phyloP scores from a whole-genome alignment of 2,113 vertebrate species.

The Oreochromis niloticus region DNA sequence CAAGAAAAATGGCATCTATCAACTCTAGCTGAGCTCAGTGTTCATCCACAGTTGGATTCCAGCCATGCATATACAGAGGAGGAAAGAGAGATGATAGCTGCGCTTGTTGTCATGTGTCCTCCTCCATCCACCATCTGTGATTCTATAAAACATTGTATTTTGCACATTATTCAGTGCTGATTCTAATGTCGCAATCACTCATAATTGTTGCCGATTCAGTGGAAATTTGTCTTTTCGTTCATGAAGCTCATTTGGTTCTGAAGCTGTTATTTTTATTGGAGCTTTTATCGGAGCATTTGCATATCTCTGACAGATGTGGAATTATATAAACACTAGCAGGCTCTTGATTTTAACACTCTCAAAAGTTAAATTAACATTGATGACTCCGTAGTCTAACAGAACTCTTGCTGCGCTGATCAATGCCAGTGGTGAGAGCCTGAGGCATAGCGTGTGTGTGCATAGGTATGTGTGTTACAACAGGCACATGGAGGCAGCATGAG shows the following conservation, averaged over 20 bases:
- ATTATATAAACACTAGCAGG: not conserved
- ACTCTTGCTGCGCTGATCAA: constrained; percentile 13
- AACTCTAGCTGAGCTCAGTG: constrained; percentile 39
- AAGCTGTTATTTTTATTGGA: not conserved
- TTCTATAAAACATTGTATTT: not conserved
- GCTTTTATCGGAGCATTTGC: not conserved
- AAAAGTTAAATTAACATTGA: constrained; percentile 30
- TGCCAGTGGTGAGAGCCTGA: not conserved
- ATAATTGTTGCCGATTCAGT: not conserved
- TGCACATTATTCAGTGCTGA: not conserved
- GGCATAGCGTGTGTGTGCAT: not conserved
- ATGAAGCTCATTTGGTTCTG: not conserved
- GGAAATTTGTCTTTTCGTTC: not conserved
- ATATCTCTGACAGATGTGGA: not conserved
- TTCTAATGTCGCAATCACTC: not conserved
- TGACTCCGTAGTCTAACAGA: not conserved
- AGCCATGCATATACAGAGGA: constrained; percentile 31
- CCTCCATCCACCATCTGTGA: not conserved
- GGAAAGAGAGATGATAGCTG: not conserved
- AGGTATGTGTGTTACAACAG: not conserved
- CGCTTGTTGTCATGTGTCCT: not conserved
- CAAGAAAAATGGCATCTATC: constrained; percentile 65
- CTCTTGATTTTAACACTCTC: constrained; percentile 6
- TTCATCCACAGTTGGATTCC: constrained; percentile 36
- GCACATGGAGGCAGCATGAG: not conserved